Evolutionary conservation across 2,888 invertebrate species (phyloP), one percentile per base, ranked within the genome.

Genomic region (Beris morrisii): DNA sequence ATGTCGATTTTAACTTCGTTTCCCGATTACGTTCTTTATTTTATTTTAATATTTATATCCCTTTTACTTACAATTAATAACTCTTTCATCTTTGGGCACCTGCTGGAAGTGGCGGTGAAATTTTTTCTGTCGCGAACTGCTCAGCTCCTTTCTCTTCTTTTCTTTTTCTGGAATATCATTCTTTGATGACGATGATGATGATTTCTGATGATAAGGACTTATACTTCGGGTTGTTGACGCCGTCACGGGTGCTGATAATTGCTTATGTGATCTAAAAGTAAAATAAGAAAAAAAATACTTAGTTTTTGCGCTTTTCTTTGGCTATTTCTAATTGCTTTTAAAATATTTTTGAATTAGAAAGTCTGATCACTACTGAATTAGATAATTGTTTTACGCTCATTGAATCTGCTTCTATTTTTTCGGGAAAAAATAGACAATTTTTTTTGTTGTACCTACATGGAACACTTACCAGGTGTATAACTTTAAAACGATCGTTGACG

Each of bases 71-170:
- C 90, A 92, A 81, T 93, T 93, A 74, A 95, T 86, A 73, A 94
- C 91, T 75, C 87, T 87, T 81, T 95, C 94, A 75, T 93, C 91
- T 28, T 88, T 87, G 54, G 91, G 88, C 72, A 93, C 92, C 78
- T 90, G 88, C 72, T 88, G 88, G 82, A 95, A 94, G 80, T 93
- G 91, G 70, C 93, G 85, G 77, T 91, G 90, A 82, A 95, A 95
- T 81, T 94, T 94, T 81, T 93, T 93, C 81, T 93, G 93, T 52
- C 93, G 83, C 56, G 90, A 79, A 68, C 78, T 78, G 65, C 79
- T 79, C 43, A 79, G 74, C 67, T 79, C 78, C 70, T 80, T 80
- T 70, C 78, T 75, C 69, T 80, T 80, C 72, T 79, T 80, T 67
- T 78, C 79, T 69, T 79, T 78, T 66, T 77, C 76, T 12, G 75